These are phyloP conservation scores for Amblyjoppa proteus DNA, from an alignment of 2,888 invertebrate genomes.

Conservation along the genomic window DNA sequence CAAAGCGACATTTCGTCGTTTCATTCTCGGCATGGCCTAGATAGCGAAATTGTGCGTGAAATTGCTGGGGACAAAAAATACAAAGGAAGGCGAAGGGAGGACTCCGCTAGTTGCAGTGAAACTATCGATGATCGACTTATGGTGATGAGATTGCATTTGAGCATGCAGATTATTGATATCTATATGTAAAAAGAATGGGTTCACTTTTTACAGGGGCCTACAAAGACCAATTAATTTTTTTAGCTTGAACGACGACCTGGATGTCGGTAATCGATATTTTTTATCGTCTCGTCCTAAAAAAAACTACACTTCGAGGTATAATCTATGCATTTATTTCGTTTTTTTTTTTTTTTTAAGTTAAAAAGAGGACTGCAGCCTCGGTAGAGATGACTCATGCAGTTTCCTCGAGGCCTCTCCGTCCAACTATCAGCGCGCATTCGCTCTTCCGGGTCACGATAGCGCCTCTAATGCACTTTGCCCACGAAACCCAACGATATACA, in stretches of 20 bases:
- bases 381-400: neutral
- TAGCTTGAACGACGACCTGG: neutral
- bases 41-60: slow-evolving; percentile 50
- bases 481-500: slow-evolving; percentile 10
- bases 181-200: neutral
- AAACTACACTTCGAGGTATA: neutral
- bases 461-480: slow-evolving; percentile 39
- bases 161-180: neutral
- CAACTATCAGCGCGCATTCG: slow-evolving; percentile 16
- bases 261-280: neutral
- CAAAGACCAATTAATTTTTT: neutral
- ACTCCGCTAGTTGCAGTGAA: neutral
- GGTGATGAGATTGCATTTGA: neutral
- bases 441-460: slow-evolving; percentile 30
- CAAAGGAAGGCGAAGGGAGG: neutral
- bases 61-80: neutral
- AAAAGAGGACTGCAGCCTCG: neutral
- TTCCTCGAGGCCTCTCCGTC: slow-evolving; percentile 2
- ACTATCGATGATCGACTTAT: neutral
- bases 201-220: neutral
- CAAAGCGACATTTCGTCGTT: slow-evolving; percentile 57
- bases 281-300: neutral
- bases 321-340: neutral
- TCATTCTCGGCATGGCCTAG: slow-evolving; percentile 44
- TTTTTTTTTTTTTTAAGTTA: too few species aligned